Percentiles rank a stretch among this genome's conserved stretches.
Evolutionary conservation across 2,888 invertebrate genomes (phyloP).

Genomic region (Epinotia demarniana): DNA sequence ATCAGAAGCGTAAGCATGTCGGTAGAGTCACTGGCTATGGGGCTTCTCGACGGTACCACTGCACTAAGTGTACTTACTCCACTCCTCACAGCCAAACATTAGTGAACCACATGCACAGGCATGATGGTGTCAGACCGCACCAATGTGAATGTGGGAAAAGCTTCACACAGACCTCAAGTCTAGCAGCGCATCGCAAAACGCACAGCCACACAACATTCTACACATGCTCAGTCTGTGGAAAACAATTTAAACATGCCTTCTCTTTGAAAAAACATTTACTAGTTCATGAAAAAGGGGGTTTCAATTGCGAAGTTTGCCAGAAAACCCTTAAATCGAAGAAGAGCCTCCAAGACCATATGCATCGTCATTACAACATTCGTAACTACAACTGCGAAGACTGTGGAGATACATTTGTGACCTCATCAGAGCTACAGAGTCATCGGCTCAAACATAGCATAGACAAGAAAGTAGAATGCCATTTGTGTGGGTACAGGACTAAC

Average conservation of each 20-base stretch:
- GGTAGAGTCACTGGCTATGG: conserved; percentile 76
- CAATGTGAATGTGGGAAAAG: conserved; percentile 76
- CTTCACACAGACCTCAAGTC: conserved; percentile 76
- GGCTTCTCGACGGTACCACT: conserved; percentile 68
- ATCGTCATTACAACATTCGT: conserved; percentile 75
- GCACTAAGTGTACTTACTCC: conserved; percentile 73
- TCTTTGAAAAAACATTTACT: conserved; percentile 72
- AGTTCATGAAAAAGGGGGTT: conserved; percentile 72
- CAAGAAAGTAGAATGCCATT: conserved; percentile 70
- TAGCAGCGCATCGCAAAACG: conserved; percentile 74
- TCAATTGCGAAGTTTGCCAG: conserved; percentile 71
- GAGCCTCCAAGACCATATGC: conserved; percentile 71
- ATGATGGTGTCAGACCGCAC: conserved; percentile 77
- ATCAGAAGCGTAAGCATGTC: conserved; percentile 68
- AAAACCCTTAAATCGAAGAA: conserved; percentile 74
- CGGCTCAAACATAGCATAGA: conserved; percentile 67
- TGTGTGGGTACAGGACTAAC: conserved; percentile 76
- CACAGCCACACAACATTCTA: conserved; percentile 71
- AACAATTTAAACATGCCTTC: conserved; percentile 79
- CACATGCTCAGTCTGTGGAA: conserved; percentile 76
- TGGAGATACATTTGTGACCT: conserved; percentile 77
- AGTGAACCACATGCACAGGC: conserved; percentile 76
- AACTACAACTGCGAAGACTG: conserved; percentile 80
- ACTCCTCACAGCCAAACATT: conserved; percentile 79
- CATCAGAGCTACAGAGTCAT: conserved; percentile 76